phyloP scores from a whole-genome alignment of 1,140 invertebrate genomes.

The Caerostris extrusa region DNA sequence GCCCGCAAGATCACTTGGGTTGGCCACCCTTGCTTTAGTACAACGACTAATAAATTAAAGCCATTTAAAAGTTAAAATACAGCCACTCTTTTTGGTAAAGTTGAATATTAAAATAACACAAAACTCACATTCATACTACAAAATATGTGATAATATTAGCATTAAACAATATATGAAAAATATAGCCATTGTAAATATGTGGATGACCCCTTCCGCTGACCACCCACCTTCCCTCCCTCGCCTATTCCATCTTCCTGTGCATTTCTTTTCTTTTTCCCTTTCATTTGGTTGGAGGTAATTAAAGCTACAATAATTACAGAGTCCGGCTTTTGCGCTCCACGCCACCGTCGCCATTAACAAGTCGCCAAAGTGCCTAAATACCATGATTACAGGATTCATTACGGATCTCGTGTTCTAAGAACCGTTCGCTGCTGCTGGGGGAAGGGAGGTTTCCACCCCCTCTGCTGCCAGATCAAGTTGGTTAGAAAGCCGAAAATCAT shows the following conservation, averaged over 20 bases:
- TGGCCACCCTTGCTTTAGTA: too few species aligned
- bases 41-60: too few species aligned
- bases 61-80: too few species aligned
- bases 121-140: too few species aligned
- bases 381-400: conserved; percentile 75
- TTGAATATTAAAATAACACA: too few species aligned
- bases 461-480: conserved; percentile 6
- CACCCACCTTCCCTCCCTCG: conserved; percentile 2
- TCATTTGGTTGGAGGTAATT: conserved; percentile 71
- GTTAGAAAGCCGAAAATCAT: conserved; percentile 62
- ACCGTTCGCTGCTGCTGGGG: not conserved
- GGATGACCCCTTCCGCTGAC: not conserved
- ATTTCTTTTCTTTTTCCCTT: conserved; percentile 65
- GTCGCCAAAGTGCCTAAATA: conserved; percentile 76
- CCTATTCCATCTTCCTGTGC: conserved; percentile 28
- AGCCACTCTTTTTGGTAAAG: too few species aligned
- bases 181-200: not conserved
- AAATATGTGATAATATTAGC: too few species aligned
- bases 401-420: conserved; percentile 68
- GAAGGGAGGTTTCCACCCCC: not conserved
- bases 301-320: conserved; percentile 74
- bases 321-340: conserved; percentile 41
- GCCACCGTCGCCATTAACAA: conserved; percentile 73
- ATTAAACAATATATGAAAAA: too few species aligned
- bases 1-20: too few species aligned